A percentile compares a stretch with the other conserved stretches of the same genome.
These are phyloP conservation scores for Meteorus sp. DNA, from an alignment of 1,140 invertebrate species.

Conservation along the genomic window DNA sequence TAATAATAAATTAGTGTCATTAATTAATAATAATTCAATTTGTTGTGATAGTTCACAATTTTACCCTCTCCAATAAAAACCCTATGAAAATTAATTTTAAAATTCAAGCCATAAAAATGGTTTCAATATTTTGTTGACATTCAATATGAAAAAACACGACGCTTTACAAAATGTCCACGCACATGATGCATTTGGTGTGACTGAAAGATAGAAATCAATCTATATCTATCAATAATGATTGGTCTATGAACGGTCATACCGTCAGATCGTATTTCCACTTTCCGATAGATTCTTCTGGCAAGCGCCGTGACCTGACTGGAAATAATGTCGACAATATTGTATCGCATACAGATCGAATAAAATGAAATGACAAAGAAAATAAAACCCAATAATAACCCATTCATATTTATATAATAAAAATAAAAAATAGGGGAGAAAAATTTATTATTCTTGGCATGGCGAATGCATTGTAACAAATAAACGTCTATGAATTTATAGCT, in stretches of 20 bases:
- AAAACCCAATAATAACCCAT: not conserved
- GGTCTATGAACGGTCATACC: not conserved
- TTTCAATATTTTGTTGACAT: too few relatives aligned
- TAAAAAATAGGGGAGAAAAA: too few relatives aligned
- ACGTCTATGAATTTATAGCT: not conserved
- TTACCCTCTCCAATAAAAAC: too few relatives aligned
- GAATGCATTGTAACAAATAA: not conserved
- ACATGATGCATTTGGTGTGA: too few relatives aligned
- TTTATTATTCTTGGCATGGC: not conserved
- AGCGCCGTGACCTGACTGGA: constrained; percentile 14
- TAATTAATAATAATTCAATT: too few relatives aligned
- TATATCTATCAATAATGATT: constrained; percentile 4
- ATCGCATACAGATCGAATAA: not conserved
- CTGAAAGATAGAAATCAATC: not conserved
- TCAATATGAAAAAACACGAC: too few relatives aligned
- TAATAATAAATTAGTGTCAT: too few relatives aligned
- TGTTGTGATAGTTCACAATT: too few relatives aligned
- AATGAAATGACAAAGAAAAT: not conserved
- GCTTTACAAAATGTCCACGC: too few relatives aligned
- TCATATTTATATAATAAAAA: too few relatives aligned
- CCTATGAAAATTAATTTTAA: too few relatives aligned
- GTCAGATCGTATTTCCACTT: constrained; percentile 18
- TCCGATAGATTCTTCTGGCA: constrained; percentile 16
- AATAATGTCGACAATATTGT: not conserved
- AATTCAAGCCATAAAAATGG: too few relatives aligned